Conservation (phyloP, 2,113 vertebrate genomes). For the Speoplatyrhinus poulsoni region DNA sequence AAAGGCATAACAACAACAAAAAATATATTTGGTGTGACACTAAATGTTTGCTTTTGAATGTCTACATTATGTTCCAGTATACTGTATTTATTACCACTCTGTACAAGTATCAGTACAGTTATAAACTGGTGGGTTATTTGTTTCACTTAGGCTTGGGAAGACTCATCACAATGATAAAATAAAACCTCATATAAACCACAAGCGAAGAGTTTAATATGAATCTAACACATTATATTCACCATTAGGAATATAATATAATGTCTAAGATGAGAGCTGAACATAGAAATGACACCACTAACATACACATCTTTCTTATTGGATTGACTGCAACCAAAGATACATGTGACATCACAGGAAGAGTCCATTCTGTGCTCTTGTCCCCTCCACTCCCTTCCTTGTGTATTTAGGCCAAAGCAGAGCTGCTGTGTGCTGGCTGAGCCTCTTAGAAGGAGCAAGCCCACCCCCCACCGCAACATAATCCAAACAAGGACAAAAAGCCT, state of each 20-base stretch:
- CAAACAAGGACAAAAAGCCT: slow-evolving; percentile 65
- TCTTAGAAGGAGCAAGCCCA: slow-evolving; percentile 34
- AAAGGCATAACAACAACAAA: background rate
- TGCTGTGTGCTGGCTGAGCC: slow-evolving; percentile 38
- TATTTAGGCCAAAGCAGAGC: slow-evolving; percentile 54
- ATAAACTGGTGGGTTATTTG: too few species aligned
- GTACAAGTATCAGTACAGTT: too few species aligned
- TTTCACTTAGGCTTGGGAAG: too few species aligned
- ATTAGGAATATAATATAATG: too few species aligned
- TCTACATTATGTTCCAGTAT: too few species aligned
- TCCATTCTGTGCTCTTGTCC: slow-evolving; percentile 52
- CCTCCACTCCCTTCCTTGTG: slow-evolving; percentile 42
- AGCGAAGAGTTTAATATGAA: too few species aligned
- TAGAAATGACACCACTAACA: slow-evolving; percentile 1
- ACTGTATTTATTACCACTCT: too few species aligned
- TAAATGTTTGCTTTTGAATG: too few species aligned
- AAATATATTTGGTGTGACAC: slow-evolving; percentile 4
- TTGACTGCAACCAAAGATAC: background rate
- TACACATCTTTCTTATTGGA: slow-evolving; percentile 16
- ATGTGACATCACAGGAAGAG: slow-evolving; percentile 39
- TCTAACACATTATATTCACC: too few species aligned
- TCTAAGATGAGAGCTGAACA: too few species aligned
- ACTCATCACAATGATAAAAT: too few species aligned
- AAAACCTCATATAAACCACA: too few species aligned
- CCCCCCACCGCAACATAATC: slow-evolving; percentile 23